Evolutionary conservation across 2,888 invertebrate species (phyloP).

Genomic region (Cheiracanthium punctorium): DNA sequence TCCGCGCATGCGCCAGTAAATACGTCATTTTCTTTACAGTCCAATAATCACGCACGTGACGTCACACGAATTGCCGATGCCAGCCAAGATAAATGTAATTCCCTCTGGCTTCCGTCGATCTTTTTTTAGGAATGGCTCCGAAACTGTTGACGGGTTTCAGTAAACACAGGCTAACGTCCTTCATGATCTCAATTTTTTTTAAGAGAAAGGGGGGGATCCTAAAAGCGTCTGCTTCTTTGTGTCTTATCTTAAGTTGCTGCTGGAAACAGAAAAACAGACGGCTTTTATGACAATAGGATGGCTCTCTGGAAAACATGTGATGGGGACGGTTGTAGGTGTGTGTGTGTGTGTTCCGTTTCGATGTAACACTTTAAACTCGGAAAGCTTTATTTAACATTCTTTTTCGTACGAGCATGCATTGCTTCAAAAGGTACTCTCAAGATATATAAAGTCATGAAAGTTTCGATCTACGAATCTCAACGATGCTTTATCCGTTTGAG

Average conservation of each 20-base stretch:
- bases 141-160: constrained; percentile 62
- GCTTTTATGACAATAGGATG: neutral
- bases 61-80: constrained; percentile 51
- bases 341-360: neutral
- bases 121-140: constrained; percentile 32
- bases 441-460: too few relatives aligned
- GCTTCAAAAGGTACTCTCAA: neutral
- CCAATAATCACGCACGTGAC: constrained; percentile 55
- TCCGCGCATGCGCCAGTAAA: neutral
- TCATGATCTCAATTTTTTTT: constrained; percentile 31
- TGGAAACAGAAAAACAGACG: constrained; percentile 1
- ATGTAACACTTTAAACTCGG: neutral
- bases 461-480: too few relatives aligned
- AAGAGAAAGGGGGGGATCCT: constrained; percentile 9
- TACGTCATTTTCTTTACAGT: constrained; percentile 44
- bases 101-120: constrained; percentile 40
- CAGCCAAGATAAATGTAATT: constrained; percentile 51
- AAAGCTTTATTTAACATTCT: neutral
- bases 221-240: neutral
- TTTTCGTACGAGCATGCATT: neutral
- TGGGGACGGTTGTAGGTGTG: neutral
- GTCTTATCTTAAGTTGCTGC: constrained; percentile 19
- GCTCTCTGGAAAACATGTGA: neutral
- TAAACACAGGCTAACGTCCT: constrained; percentile 68
- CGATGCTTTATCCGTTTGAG: too few relatives aligned